A percentile compares a stretch with the other conserved stretches of the same genome.
Evolutionary conservation across 1,140 invertebrate species (phyloP).

Genomic region (Pseudobourletiella spinata): DNA sequence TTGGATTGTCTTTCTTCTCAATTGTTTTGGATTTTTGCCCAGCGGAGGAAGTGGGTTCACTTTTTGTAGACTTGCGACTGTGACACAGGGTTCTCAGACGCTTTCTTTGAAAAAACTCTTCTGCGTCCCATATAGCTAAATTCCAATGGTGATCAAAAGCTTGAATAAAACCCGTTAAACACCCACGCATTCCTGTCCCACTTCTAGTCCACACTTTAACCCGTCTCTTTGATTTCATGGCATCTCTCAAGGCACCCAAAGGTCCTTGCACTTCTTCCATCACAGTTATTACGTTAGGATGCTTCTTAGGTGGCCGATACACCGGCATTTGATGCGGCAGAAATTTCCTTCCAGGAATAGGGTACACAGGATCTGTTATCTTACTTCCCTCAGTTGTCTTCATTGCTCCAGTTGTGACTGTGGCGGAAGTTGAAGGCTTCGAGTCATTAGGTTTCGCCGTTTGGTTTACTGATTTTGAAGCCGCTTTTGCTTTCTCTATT

Average conservation of each 20-base stretch:
- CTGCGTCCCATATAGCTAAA: slow-evolving; percentile 72
- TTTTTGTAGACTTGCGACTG: slow-evolving; percentile 3
- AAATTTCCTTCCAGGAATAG: slow-evolving; percentile 31
- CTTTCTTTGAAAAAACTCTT: slow-evolving; percentile 69
- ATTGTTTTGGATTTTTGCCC: neutral
- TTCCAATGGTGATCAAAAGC: slow-evolving; percentile 96
- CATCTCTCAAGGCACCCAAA: slow-evolving; percentile 51
- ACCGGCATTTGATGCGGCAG: slow-evolving; percentile 32
- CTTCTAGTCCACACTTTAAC: slow-evolving; percentile 54
- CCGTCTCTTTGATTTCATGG: slow-evolving; percentile 49
- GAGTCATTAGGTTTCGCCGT: neutral
- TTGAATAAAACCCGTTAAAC: slow-evolving; percentile 65
- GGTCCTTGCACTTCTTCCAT: slow-evolving; percentile 46
- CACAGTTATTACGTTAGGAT: slow-evolving; percentile 21
- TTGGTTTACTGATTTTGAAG: neutral
- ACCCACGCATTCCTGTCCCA: slow-evolving; percentile 56
- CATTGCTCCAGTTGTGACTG: neutral
- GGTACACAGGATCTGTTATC: slow-evolving; percentile 7
- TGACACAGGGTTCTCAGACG: slow-evolving; percentile 24
- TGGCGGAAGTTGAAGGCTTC: neutral
- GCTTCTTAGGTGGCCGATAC: slow-evolving; percentile 5
- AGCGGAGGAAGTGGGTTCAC: neutral
- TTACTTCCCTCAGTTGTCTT: neutral
- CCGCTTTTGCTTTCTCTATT: neutral
- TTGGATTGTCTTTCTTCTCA: neutral